These are phyloP conservation scores for Lasioglossum pauxillum DNA, from an alignment of 2,888 invertebrate genomes.

Conservation along the genomic window DNA sequence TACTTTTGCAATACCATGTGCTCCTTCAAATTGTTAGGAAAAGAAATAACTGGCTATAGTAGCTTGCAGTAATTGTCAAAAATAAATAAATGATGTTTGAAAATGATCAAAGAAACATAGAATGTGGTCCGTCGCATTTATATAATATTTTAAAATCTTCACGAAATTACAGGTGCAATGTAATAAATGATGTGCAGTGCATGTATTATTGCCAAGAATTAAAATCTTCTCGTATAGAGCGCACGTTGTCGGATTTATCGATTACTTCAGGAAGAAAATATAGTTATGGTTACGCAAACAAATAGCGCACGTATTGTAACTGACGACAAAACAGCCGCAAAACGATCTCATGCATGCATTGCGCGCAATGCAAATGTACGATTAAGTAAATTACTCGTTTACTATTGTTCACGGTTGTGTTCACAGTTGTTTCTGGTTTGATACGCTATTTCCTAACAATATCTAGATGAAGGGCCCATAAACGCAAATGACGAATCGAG, in stretches of 20 bases:
- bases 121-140: too few relatives aligned
- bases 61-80: too few relatives aligned
- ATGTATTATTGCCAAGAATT: not conserved
- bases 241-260: constrained; percentile 14
- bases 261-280: constrained; percentile 40
- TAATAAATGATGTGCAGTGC: not conserved
- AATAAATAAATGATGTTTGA: too few relatives aligned
- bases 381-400: constrained; percentile 46
- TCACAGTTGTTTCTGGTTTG: constrained; percentile 23
- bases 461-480: too few relatives aligned
- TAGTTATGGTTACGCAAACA: constrained; percentile 33
- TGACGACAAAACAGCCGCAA: constrained; percentile 41
- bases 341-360: constrained; percentile 36
- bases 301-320: constrained; percentile 28
- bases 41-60: too few relatives aligned
- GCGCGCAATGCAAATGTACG: constrained; percentile 51
- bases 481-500: too few relatives aligned
- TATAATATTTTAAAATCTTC: too few relatives aligned
- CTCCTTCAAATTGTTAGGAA: too few relatives aligned
- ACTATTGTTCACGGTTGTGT: constrained; percentile 12
- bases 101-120: too few relatives aligned
- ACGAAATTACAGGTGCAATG: not conserved
- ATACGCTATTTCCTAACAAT: not conserved
- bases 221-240: constrained; percentile 17
- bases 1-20: too few relatives aligned